Conservation (phyloP, 2,113 vertebrate genomes). For the Muscicapa adusta region DNA sequence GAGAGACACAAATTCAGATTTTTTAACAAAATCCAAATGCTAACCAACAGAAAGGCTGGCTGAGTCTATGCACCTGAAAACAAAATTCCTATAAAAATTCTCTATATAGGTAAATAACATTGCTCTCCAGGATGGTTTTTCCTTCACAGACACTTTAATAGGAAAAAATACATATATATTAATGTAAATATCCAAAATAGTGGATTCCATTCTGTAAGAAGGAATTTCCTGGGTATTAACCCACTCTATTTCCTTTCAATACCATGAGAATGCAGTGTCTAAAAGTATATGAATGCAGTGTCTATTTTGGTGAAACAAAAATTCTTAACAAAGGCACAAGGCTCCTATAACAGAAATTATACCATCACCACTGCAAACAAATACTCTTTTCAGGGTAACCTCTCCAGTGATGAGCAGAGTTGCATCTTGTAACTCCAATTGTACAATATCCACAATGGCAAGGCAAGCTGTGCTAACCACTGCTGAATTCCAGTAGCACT, state of each 20-base stretch:
- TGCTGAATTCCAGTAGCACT: neutral
- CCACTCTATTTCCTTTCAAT: constrained; percentile 34
- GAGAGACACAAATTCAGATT: constrained; percentile 31
- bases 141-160: neutral
- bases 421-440: neutral
- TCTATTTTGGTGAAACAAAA: neutral
- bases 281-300: neutral
- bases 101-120: neutral
- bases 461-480: neutral
- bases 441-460: neutral
- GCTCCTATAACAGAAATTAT: neutral
- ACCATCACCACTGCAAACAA: neutral
- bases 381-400: neutral
- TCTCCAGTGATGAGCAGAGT: neutral
- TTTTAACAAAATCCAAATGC: constrained; percentile 30
- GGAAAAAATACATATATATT: neutral
- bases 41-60: neutral
- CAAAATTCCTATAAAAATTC: constrained; percentile 27
- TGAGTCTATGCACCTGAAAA: constrained; percentile 35
- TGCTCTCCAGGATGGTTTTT: neutral
- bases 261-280: constrained; percentile 31
- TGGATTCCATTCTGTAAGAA: constrained; percentile 47
- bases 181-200: constrained; percentile 21
- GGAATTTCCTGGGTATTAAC: constrained; percentile 56
- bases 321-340: neutral